Evolutionary conservation across 2,113 vertebrate genomes (phyloP).

Genomic region (Prolemur simus): DNA sequence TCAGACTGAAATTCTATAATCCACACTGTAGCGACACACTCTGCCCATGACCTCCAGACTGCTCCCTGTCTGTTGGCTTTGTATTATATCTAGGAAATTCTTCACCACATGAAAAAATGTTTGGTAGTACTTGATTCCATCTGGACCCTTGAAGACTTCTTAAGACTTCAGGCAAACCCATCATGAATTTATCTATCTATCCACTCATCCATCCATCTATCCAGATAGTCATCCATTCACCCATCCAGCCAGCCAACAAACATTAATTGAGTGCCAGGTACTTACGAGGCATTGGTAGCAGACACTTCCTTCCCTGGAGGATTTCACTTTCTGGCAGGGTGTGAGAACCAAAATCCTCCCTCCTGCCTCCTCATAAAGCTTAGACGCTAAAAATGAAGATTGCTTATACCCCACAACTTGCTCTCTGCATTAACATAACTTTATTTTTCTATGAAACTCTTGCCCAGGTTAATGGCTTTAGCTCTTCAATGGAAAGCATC

Average conservation of each 20-base stretch:
- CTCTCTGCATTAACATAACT: neutral
- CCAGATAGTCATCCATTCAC: neutral
- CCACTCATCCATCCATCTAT: neutral
- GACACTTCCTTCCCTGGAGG: neutral
- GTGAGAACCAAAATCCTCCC: neutral
- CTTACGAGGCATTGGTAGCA: neutral
- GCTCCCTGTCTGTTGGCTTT: neutral
- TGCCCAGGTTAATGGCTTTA: neutral
- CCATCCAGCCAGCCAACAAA: neutral
- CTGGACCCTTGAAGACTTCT: neutral
- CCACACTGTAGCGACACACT: neutral
- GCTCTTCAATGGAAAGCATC: neutral
- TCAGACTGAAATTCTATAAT: neutral
- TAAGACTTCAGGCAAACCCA: neutral
- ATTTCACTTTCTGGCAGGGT: neutral
- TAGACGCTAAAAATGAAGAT: neutral
- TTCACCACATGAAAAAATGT: neutral
- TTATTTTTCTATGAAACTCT: constrained; percentile 28
- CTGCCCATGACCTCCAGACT: neutral
- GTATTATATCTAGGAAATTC: neutral
- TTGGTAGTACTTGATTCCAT: neutral
- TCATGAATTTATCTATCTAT: neutral
- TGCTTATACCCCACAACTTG: neutral
- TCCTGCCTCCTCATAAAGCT: neutral
- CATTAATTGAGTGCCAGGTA: neutral